A percentile compares a stretch with the other conserved stretches of the same genome.
Evolutionary conservation across 1,140 invertebrate genomes (phyloP).

Genomic region (Drosophila pectinifera): DNA sequence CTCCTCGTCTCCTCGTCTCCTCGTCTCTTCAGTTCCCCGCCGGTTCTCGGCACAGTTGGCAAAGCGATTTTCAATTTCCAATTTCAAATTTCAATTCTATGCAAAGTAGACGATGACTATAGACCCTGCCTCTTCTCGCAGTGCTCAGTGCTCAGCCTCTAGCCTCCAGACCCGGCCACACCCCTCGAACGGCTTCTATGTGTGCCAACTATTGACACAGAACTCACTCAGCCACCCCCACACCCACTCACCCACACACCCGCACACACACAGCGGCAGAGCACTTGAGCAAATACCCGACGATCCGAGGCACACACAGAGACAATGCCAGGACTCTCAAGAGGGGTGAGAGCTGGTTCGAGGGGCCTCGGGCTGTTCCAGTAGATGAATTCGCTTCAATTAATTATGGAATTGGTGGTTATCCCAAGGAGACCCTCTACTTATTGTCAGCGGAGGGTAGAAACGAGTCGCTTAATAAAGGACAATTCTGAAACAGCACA

Average conservation of each 20-base stretch:
- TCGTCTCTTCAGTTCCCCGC: background rate
- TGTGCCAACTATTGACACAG: constrained; percentile 79
- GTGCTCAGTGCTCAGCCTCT: too few species aligned
- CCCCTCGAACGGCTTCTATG: constrained; percentile 49
- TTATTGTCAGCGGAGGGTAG: background rate
- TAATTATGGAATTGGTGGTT: constrained; percentile 39
- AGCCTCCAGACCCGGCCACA: background rate
- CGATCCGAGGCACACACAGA: constrained; percentile 36
- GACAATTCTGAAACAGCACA: background rate
- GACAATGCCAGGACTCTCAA: constrained; percentile 49
- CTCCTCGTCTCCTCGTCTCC: constrained; percentile 16
- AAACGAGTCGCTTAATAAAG: background rate
- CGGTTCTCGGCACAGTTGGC: constrained; percentile 52
- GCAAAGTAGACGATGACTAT: constrained; percentile 65
- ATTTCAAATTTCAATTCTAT: constrained; percentile 76
- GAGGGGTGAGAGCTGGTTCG: background rate
- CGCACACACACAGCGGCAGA: constrained; percentile 39
- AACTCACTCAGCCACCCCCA: constrained; percentile 42
- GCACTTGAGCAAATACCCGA: constrained; percentile 73
- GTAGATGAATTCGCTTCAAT: constrained; percentile 37
- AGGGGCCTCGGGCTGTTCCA: constrained; percentile 17
- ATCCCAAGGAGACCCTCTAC: constrained; percentile 1
- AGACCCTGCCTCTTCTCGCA: background rate
- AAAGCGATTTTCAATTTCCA: constrained; percentile 76
- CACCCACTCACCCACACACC: background rate